Conservation (phyloP, 2,888 invertebrate genomes). For the Oscheius myriophilus region DNA sequence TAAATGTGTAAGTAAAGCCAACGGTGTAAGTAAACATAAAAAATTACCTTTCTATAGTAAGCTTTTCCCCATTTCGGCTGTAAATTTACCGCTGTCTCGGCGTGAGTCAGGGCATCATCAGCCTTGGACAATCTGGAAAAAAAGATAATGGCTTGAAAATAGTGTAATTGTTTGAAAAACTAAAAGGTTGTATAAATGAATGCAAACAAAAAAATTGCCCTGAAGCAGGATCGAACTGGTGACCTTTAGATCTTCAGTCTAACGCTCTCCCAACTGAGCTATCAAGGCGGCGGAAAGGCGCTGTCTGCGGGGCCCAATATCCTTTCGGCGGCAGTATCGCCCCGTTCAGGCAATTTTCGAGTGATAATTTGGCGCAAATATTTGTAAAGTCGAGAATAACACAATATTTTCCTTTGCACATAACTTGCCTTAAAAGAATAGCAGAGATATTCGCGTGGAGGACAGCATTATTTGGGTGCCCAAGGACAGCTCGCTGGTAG, state of each 20-base stretch:
- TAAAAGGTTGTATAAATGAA: neutral
- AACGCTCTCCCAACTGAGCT: conserved; percentile 65
- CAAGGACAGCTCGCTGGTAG: conserved; percentile 31
- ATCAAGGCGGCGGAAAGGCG: no score
- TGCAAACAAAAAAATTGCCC: conserved; percentile 39
- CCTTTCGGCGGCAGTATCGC: no score
- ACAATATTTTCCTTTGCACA: no score
- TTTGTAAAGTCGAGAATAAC: no score
- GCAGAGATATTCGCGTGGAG: conserved; percentile 49
- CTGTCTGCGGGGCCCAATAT: no score
- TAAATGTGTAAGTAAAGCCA: no score
- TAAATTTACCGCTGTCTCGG: conserved; percentile 37
- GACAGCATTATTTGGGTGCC: conserved; percentile 43
- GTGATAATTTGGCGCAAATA: no score
- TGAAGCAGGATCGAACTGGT: conserved; percentile 60
- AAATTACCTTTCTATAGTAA: conserved; percentile 24
- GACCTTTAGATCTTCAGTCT: conserved; percentile 66
- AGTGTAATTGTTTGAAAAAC: no score
- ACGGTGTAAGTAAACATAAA: neutral
- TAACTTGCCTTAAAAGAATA: conserved; percentile 25
- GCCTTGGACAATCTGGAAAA: conserved; percentile 30
- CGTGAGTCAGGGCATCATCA: conserved; percentile 35
- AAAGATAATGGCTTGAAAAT: no score
- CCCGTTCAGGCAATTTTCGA: no score
- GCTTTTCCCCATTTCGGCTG: conserved; percentile 50